A percentile compares a stretch with the other conserved stretches of the same genome.
These are phyloP conservation scores for Labroides dimidiatus DNA, from an alignment of 2,797 vertebrate species.

Conservation along the genomic window DNA sequence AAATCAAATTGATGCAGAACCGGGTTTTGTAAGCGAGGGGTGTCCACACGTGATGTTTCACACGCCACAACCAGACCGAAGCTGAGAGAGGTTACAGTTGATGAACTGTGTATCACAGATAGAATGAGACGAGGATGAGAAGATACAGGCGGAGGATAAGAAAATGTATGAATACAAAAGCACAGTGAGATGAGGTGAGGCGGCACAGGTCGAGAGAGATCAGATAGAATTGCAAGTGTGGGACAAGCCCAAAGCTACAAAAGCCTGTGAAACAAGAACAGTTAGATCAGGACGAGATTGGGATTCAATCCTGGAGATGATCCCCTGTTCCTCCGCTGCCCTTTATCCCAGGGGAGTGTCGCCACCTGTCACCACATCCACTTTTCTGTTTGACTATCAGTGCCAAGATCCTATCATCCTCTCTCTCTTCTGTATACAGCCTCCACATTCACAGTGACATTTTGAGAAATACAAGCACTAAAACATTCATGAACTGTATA, in stretches of 20 bases:
- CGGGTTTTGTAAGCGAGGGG: conserved; percentile 38
- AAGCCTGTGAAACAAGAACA: conserved; percentile 59
- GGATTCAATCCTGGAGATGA: conserved; percentile 66
- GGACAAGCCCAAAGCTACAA: conserved; percentile 49
- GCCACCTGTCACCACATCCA: conserved; percentile 55
- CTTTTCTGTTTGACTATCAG: conserved; percentile 51
- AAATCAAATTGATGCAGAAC: conserved; percentile 41
- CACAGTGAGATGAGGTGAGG: conserved; percentile 55
- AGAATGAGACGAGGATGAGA: conserved; percentile 50
- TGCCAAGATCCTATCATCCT: conserved; percentile 31
- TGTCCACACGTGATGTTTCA: conserved; percentile 38
- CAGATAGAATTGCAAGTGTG: conserved; percentile 60
- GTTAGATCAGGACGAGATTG: conserved; percentile 66
- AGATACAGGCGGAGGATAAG: conserved; percentile 51
- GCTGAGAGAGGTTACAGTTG: conserved; percentile 32
- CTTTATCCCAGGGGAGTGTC: conserved; percentile 45
- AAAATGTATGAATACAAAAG: conserved; percentile 69
- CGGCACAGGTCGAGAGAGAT: conserved; percentile 39
- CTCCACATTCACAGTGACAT: conserved; percentile 16
- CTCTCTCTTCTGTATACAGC: conserved; percentile 15
- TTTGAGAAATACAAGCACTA: conserved; percentile 38
- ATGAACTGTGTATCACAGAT: conserved; percentile 52
- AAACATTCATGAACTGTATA: conserved; percentile 34
- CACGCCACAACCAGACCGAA: conserved; percentile 18
- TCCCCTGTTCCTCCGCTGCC: conserved; percentile 47